Base-by-base conservation (phyloP, 1,140 invertebrate species). In the Plectrocnemia conspersa region DNA sequence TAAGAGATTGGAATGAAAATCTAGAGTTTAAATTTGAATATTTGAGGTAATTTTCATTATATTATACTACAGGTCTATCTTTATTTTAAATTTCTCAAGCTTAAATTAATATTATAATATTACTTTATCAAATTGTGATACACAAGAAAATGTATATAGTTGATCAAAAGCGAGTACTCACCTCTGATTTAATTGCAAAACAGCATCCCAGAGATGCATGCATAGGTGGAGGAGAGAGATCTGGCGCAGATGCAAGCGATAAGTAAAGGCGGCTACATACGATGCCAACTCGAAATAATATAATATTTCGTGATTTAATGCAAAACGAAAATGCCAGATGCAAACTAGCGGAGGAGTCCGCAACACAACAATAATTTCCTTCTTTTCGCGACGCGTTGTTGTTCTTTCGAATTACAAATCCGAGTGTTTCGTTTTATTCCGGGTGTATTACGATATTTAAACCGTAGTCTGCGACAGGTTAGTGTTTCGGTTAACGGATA, bases 271-370 rank as follows among this genome's bases (percentile, higher is more conserved):
- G 9, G 33, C 2, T 47, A 33, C 41, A 56, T 35, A 60, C 58
- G 54, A 45, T 54, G 47, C 49, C 18, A 54, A 61, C 57, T 54
- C 53, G 56, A 44, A 56, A 61, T 61, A 54, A 52, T 19, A 56
- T 56, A 56, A 56, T 50, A 60, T 53, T 52, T 49, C 29, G 59
- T 61, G 59, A 61, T 61, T 54, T 61, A 61, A 61, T 44, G 59
- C 59, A 61, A 61, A 61, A 52, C 59, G 59, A 54, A 61, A 41
- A 52, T 57, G 59, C 59, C 59, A 56, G 54, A 57, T 61, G 54
- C 59, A 61, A 61, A 61, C 54, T 25, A 54, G 59, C 16, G 35
- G 6, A 7, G 16, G 15, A 7, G 9, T 21, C 16, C 40, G 6
- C 21, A 6, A 53, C 52, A 32, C 41, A 52, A 45, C 45, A 59